Base-by-base conservation (phyloP, 2,888 invertebrate genomes). In the Nezara viridula region DNA sequence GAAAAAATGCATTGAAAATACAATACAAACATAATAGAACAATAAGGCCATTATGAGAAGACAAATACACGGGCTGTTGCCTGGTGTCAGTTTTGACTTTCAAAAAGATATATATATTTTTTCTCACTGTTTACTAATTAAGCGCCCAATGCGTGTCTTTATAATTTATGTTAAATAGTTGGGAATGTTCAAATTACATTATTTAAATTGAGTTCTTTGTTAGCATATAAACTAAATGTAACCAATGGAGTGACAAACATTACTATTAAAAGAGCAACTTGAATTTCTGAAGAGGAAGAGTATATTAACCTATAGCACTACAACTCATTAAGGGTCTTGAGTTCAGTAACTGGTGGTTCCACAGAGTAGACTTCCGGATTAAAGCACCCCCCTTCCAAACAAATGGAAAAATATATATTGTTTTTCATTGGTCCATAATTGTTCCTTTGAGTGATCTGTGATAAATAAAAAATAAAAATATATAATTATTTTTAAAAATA, bases 21-120 rank as follows among this genome's bases (percentile, higher is more conserved):
- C 81, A 81, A 81, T 81, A 44, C 81, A 40, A 81, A 81, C 81
- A 81, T 81, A 81, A 81, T 81, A 37, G 81, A 81, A 81, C 81
- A 81, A 81, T 81, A 44, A 81, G 81, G 40, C 81, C 44, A 81
- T 81, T 81, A 81, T 44, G 81, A 81, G 81, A 24, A 81, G 40
- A 81, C 81, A 73, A 19, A 73, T 81, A 81, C 81, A 24, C 44
- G 81, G 40, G 40, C 19, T 77, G 37, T 77, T 21, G 37, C 16
- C 40, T 77, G 77, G 3, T 47, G 81, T 81, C 81, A 81, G 81
- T 81, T 81, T 44, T 81, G 81, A n/a, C 81, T 44, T 81, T 47
- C 21, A 44, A 44, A 14, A 47, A 81, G 81, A 81, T 81, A 81
- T 81, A 81, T 81, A n/a, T 81, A 81, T 81, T 81, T 81, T 73